These are phyloP conservation scores for Glareola pratincola DNA, from an alignment of 2,113 vertebrate genomes.

Conservation along the genomic window DNA sequence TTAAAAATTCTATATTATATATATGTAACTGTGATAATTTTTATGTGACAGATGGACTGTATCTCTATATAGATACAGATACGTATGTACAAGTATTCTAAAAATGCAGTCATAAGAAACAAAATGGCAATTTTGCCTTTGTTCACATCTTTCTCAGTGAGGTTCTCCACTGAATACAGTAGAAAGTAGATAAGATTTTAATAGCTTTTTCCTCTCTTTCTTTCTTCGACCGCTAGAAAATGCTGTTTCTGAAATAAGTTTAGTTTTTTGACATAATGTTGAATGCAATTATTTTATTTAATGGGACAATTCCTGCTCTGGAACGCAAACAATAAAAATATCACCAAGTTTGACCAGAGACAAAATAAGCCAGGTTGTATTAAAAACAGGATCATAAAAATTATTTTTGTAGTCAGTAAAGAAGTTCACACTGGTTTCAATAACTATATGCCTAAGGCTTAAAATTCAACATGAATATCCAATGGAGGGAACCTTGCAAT, in stretches of 20 bases:
- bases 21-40: neutral
- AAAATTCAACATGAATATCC: neutral
- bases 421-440: neutral
- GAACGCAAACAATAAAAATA: neutral
- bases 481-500: neutral
- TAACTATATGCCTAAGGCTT: neutral
- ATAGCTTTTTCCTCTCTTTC: neutral
- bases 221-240: neutral
- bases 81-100: neutral
- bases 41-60: neutral
- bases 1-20: neutral
- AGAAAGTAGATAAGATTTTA: neutral
- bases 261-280: neutral
- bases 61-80: neutral
- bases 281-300: neutral
- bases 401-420: neutral
- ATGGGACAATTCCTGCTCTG: neutral
- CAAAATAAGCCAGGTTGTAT: neutral
- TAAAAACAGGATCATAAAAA: neutral
- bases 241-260: neutral
- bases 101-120: neutral
- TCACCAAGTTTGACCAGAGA: neutral
- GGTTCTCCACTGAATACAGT: neutral
- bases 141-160: neutral
- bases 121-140: neutral